Evolutionary conservation across 2,113 vertebrate genomes (phyloP).

Genomic region (Colossoma macropomum): DNA sequence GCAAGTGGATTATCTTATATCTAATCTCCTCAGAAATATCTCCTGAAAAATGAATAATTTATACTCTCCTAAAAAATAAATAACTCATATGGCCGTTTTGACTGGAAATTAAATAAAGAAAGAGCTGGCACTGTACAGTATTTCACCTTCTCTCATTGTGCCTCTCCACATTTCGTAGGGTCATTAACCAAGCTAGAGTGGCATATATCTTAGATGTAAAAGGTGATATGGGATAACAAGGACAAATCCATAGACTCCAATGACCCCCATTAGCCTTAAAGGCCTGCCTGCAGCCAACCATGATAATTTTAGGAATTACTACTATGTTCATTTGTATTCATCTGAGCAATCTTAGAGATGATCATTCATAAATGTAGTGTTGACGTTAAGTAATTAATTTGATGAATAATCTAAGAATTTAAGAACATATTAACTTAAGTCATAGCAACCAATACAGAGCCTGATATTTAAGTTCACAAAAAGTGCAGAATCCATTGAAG

Average conservation of each 20-base stretch:
- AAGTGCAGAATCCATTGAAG: neutral
- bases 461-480: neutral
- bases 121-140: too few species aligned
- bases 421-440: neutral
- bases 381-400: neutral
- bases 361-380: neutral
- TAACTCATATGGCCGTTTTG: too few species aligned
- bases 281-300: neutral
- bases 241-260: neutral
- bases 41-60: too few species aligned
- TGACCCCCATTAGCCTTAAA: neutral
- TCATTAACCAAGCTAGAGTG: neutral
- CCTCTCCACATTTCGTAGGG: neutral
- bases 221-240: neutral
- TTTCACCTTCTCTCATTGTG: neutral
- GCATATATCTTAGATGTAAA: neutral
- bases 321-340: neutral
- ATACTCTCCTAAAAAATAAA: too few species aligned
- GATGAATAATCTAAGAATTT: neutral
- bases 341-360: neutral
- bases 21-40: too few species aligned
- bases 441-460: neutral
- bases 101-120: too few species aligned
- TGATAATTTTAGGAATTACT: neutral
- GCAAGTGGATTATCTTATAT: too few species aligned